Conservation (phyloP, 2,113 vertebrate species). For the Patagioenas fasciata region DNA sequence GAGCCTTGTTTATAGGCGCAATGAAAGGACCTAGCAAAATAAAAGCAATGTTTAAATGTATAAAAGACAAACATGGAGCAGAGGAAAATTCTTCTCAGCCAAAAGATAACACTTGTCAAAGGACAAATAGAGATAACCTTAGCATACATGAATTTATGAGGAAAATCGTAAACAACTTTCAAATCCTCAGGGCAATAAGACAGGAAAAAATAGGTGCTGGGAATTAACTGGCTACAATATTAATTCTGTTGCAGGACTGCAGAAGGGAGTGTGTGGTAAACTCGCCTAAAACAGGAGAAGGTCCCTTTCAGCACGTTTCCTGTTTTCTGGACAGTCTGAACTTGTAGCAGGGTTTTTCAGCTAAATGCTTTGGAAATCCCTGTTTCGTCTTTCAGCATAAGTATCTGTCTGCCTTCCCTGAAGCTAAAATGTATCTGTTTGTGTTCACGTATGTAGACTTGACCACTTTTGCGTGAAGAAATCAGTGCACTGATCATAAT, state of each 20-base stretch:
- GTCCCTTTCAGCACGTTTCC: background rate
- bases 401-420: background rate
- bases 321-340: background rate
- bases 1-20: background rate
- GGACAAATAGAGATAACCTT: background rate
- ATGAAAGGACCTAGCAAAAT: background rate
- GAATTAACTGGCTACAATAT: background rate
- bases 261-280: background rate
- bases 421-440: background rate
- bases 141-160: background rate
- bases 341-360: background rate
- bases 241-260: background rate
- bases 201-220: background rate
- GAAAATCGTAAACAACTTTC: slow-evolving; percentile 16
- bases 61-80: background rate
- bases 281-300: background rate
- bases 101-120: background rate
- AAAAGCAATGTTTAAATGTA: background rate
- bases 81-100: background rate
- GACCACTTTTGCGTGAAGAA: background rate
- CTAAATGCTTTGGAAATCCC: background rate
- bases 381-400: background rate
- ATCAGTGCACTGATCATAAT: background rate
- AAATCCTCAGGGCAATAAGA: background rate
- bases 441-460: background rate